Evolutionary conservation across 1,140 invertebrate genomes (phyloP).

Genomic region (Aphaenogaster floridana): DNA sequence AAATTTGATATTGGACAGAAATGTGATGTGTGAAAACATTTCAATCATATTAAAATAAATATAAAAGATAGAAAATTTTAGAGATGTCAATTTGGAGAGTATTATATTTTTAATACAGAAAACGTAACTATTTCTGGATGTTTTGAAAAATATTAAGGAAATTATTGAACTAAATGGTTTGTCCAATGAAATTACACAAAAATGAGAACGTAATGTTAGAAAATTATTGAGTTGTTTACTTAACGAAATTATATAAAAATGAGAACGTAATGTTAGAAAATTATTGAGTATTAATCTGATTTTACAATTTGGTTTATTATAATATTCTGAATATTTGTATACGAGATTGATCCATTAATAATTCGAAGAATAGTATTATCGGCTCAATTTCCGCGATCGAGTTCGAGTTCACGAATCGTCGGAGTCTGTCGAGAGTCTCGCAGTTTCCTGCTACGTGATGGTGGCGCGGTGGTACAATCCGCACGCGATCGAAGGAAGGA

Average conservation of each 20-base stretch:
- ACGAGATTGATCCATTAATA: neutral
- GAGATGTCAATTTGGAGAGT: neutral
- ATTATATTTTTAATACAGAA: neutral
- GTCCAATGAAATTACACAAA: neutral
- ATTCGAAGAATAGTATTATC: neutral
- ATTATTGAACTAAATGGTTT: neutral
- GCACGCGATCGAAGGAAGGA: constrained; percentile 54
- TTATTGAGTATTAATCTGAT: neutral
- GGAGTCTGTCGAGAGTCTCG: constrained; percentile 48
- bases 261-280: neutral
- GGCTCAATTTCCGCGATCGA: neutral
- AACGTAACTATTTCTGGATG: neutral
- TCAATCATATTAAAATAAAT: neutral
- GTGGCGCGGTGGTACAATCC: constrained; percentile 43
- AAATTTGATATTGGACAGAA: constrained; percentile 35
- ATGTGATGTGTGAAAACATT: constrained; percentile 13
- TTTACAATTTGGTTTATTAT: neutral
- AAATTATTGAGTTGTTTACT: neutral
- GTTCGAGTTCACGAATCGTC: constrained; percentile 13
- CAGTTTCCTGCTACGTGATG: constrained; percentile 22
- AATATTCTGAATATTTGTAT: neutral
- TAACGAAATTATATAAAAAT: neutral
- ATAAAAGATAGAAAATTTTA: neutral
- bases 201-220: neutral
- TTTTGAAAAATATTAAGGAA: neutral